Conservation (phyloP, 2,888 invertebrate genomes). For the Ryuthela nishihirai region DNA sequence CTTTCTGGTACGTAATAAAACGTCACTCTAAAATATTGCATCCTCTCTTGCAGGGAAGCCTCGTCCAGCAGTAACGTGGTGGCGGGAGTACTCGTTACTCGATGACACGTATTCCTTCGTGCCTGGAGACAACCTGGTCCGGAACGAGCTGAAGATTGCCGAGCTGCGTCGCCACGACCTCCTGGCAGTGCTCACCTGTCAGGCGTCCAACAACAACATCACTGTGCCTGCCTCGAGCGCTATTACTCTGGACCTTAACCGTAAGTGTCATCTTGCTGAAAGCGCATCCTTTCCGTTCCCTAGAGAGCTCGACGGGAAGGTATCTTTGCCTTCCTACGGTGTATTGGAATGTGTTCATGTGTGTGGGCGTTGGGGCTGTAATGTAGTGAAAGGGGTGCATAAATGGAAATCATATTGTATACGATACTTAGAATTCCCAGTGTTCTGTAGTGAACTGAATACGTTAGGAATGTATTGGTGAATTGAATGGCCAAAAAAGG, state of each 20-base stretch:
- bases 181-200: slow-evolving; percentile 80
- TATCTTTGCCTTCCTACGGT: no score
- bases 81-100: slow-evolving; percentile 39
- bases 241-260: slow-evolving; percentile 82
- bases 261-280: no score
- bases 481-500: no score
- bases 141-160: slow-evolving; percentile 68
- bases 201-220: slow-evolving; percentile 76
- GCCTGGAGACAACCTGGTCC: slow-evolving; percentile 37
- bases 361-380: no score
- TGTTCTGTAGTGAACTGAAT: no score
- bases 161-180: slow-evolving; percentile 75
- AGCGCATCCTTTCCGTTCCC: slow-evolving; percentile 44
- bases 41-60: slow-evolving; percentile 34
- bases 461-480: no score
- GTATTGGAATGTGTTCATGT: no score
- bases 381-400: no score
- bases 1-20: no score
- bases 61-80: slow-evolving; percentile 41
- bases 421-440: no score
- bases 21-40: neutral
- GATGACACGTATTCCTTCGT: slow-evolving; percentile 39
- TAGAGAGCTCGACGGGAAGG: neutral
- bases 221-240: slow-evolving; percentile 73
- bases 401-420: no score